Evolutionary conservation across 2,797 vertebrate genomes (phyloP).

Genomic region (Thamnophis elegans): DNA sequence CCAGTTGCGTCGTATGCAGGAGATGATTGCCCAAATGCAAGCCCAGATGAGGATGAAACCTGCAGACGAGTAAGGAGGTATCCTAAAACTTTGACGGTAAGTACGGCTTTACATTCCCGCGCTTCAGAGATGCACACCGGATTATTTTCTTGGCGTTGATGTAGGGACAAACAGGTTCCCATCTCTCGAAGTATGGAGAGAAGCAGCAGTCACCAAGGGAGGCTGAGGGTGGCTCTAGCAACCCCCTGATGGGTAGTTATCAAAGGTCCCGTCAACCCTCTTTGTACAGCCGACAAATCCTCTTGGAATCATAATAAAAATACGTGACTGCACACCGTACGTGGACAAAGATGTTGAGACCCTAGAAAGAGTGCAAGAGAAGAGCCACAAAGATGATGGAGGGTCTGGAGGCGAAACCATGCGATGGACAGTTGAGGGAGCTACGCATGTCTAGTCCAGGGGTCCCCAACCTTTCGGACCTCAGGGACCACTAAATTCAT

Average conservation of each 20-base stretch:
- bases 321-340: background rate
- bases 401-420: no score
- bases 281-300: background rate
- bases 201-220: background rate
- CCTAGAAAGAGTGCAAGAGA: background rate
- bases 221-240: background rate
- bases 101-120: background rate
- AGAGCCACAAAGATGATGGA: background rate
- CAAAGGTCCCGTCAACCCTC: background rate
- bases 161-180: background rate
- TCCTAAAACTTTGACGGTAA: slow-evolving; percentile 35
- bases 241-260: background rate
- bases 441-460: no score
- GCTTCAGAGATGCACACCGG: background rate
- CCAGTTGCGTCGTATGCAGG: slow-evolving; percentile 86
- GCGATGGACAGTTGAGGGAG: no score
- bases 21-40: slow-evolving; percentile 90
- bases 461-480: no score
- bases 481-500: no score
- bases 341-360: background rate
- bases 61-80: slow-evolving; percentile 76
- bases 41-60: slow-evolving; percentile 87
- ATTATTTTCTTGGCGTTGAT: background rate
- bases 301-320: background rate
- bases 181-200: background rate